A percentile compares a stretch with the other conserved stretches of the same genome.
These are phyloP conservation scores for Arge pagana DNA, from an alignment of 2,888 invertebrate genomes.

Conservation along the genomic window DNA sequence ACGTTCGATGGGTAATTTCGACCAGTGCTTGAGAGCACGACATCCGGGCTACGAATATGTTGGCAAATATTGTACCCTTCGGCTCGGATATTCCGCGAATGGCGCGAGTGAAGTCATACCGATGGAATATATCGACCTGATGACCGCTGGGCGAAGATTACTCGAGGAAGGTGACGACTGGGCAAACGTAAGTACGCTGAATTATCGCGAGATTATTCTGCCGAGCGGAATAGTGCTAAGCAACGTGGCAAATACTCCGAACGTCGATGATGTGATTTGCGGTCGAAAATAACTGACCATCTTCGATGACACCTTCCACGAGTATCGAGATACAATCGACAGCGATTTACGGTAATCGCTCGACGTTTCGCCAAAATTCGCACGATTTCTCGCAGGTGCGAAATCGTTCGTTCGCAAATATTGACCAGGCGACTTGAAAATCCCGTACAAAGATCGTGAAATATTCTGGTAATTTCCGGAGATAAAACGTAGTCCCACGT, in stretches of 20 bases:
- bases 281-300: too few relatives aligned
- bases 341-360: too few relatives aligned
- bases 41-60: slow-evolving; percentile 14
- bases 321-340: too few relatives aligned
- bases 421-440: too few relatives aligned
- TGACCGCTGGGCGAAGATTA: slow-evolving; percentile 25
- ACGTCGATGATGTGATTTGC: neutral
- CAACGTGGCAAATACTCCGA: neutral
- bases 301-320: too few relatives aligned
- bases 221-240: neutral
- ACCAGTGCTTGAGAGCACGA: slow-evolving; percentile 27
- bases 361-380: too few relatives aligned
- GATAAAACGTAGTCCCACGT: too few relatives aligned
- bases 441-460: too few relatives aligned
- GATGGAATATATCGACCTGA: slow-evolving; percentile 21
- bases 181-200: slow-evolving; percentile 23
- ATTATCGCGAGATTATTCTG: neutral
- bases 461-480: too few relatives aligned
- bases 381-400: too few relatives aligned
- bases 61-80: slow-evolving; percentile 20
- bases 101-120: slow-evolving; percentile 10
- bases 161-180: slow-evolving; percentile 26
- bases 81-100: slow-evolving; percentile 15
- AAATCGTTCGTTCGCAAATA: too few relatives aligned
- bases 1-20: slow-evolving; percentile 29